Evolutionary conservation across 2,888 invertebrate genomes (phyloP).

Genomic region (Thera britannica): DNA sequence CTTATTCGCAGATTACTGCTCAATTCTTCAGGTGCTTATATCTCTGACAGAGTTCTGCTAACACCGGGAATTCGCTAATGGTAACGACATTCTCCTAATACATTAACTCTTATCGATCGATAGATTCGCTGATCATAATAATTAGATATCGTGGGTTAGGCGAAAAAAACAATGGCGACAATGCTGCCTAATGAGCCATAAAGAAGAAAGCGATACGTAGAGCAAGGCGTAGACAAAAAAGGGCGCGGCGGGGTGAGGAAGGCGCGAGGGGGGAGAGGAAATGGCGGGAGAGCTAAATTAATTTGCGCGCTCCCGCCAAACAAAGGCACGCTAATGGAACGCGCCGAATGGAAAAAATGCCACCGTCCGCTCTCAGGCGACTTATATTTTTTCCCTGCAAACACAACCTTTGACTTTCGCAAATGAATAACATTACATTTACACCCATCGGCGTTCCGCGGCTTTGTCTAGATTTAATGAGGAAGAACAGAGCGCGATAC

Average conservation of each 20-base stretch:
- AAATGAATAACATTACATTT: conserved; percentile 82
- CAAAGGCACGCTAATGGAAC: conserved; percentile 85
- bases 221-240: conserved; percentile 84
- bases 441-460: conserved; percentile 71
- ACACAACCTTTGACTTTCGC: conserved; percentile 84
- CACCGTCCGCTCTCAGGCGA: conserved; percentile 83
- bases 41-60: conserved; percentile 19
- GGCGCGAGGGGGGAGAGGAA: conserved; percentile 73
- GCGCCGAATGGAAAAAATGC: conserved; percentile 85
- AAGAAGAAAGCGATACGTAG: conserved; percentile 85
- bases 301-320: conserved; percentile 85
- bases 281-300: conserved; percentile 85
- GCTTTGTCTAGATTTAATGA: conserved; percentile 79
- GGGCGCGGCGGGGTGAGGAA: conserved; percentile 72
- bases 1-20: not conserved
- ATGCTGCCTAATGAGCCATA: conserved; percentile 84
- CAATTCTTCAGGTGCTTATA: conserved; percentile 6
- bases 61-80: conserved; percentile 20
- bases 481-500: conserved; percentile 71
- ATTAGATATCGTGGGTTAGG: conserved; percentile 78
- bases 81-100: conserved; percentile 36
- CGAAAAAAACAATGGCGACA: conserved; percentile 83
- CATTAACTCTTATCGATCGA: conserved; percentile 49
- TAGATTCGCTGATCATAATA: conserved; percentile 76
- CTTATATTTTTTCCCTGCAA: conserved; percentile 68